Evolutionary conservation across 2,113 vertebrate genomes (phyloP).

Genomic region (Pomatorhinus ruficollis): DNA sequence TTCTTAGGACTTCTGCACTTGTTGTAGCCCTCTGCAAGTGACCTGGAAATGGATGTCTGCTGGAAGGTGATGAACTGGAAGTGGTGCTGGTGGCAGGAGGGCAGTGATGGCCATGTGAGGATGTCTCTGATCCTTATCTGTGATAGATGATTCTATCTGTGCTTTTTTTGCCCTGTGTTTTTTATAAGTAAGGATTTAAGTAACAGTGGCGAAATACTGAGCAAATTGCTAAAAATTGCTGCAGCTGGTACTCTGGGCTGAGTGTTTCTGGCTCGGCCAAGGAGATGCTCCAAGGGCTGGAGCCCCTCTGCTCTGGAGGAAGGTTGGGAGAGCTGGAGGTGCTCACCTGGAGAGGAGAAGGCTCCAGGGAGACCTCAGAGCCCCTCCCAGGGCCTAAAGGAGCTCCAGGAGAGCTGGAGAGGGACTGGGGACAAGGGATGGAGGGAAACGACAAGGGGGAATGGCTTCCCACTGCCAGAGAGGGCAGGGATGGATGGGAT

Average conservation of each 20-base stretch:
- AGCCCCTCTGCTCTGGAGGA: background rate
- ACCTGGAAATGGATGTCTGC: background rate
- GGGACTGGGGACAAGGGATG: background rate
- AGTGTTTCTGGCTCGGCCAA: background rate
- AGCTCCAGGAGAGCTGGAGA: background rate
- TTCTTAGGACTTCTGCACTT: background rate
- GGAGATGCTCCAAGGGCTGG: rapidly evolving
- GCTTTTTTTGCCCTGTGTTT: background rate
- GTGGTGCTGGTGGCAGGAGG: background rate
- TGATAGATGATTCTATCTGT: background rate
- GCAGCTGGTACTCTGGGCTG: background rate
- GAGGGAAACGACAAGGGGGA: background rate
- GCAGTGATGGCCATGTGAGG: rapidly evolving
- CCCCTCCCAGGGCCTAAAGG: rapidly evolving
- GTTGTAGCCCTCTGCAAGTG: background rate
- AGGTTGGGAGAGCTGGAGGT: background rate
- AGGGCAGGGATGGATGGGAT: background rate
- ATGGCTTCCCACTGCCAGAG: background rate
- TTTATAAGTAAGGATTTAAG: no score
- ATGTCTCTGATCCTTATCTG: rapidly evolving
- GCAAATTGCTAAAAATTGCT: background rate
- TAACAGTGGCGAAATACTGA: background rate
- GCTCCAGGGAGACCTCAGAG: background rate
- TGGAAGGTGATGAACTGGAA: background rate
- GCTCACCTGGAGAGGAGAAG: background rate